A percentile compares a stretch with the other conserved stretches of the same genome.
phyloP scores from a whole-genome alignment of 1,140 invertebrate genomes.

The Pissodes strobi region DNA sequence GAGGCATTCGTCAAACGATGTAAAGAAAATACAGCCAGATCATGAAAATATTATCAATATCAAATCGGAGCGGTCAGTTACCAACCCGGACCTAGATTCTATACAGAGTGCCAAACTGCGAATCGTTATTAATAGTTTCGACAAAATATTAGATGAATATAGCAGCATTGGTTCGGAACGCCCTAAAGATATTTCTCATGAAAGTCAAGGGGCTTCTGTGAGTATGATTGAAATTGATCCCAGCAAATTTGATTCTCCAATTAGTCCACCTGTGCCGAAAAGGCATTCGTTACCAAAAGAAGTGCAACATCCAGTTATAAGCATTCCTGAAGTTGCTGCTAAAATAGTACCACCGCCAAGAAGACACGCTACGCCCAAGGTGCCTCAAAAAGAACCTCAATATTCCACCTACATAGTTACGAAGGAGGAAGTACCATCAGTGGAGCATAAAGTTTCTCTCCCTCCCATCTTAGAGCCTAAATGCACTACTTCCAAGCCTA shows the following conservation, averaged over 20 bases:
- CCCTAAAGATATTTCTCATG: background rate
- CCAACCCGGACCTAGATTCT: slow-evolving; percentile 1
- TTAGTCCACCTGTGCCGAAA: background rate
- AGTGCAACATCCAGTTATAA: background rate
- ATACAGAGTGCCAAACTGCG: slow-evolving; percentile 60
- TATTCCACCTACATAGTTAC: background rate
- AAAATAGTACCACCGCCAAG: slow-evolving; percentile 22
- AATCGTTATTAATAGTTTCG: slow-evolving; percentile 66
- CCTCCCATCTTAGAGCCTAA: too few species aligned
- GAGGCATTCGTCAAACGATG: slow-evolving; percentile 12
- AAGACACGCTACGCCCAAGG: background rate
- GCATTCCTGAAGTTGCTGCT: background rate
- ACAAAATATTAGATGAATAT: slow-evolving; percentile 64
- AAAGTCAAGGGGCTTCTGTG: background rate
- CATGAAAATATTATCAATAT: slow-evolving; percentile 63
- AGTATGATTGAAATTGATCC: background rate
- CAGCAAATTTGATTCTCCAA: background rate
- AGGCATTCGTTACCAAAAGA: background rate
- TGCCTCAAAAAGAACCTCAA: background rate
- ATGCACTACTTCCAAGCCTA: slow-evolving; percentile 28
- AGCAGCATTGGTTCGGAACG: slow-evolving; percentile 21
- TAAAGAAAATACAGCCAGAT: slow-evolving; percentile 31
- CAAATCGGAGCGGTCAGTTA: background rate
- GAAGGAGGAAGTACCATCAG: background rate
- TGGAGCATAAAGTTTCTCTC: background rate